Evolutionary conservation across 2,113 vertebrate species (phyloP), one percentile per base, ranked within the genome.

Genomic region (Cryptotis parvus): DNA sequence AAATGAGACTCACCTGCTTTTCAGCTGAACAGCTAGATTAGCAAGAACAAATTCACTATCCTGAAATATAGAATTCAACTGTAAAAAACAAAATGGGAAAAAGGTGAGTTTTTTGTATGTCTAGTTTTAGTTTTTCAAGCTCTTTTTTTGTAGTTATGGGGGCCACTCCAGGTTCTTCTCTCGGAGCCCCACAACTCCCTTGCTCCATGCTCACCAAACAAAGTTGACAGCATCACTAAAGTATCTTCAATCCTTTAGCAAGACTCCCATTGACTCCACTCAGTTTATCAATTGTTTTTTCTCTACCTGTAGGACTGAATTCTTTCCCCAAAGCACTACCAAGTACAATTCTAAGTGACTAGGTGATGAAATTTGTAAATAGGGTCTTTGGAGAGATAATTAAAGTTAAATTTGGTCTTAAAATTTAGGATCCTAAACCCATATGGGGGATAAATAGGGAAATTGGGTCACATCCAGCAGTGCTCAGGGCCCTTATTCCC

Each of bases 1-100:
- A 72, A 10, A 79, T 63, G 41, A 43, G 37, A 83, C 80, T 91
- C 96, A 98, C 97, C 94, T 95, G 94, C 73, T 76, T 91, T 93
- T 84, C 72, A 90, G 82, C 83, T 93, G 84, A 91, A 95, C 68
- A 49, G 91, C 84, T 75, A 97, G 80, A 74, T 97, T 90, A 68
- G 92, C 88, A 95, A 97, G 55, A 58, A 49, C 31, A 92, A 97
- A 96, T 82, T 96, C 95, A 81, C 94, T 94, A 63, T 94, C 84
- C 10, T 55, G 39, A 89, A 97, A 97, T 79, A 94, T 7, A 80
- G 84, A 58, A 41, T 79, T 86, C 78, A 98, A 93, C 98, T 98
- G 96, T 68, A 96, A 95, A 94, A 91, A 84, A 95, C 72, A 79
- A 49, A 95, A 65, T 65, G 63, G 27, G 41, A 52, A 35, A 35